Evolutionary conservation across 1,140 invertebrate genomes (phyloP).

Genomic region (Melanaphis sacchari): DNA sequence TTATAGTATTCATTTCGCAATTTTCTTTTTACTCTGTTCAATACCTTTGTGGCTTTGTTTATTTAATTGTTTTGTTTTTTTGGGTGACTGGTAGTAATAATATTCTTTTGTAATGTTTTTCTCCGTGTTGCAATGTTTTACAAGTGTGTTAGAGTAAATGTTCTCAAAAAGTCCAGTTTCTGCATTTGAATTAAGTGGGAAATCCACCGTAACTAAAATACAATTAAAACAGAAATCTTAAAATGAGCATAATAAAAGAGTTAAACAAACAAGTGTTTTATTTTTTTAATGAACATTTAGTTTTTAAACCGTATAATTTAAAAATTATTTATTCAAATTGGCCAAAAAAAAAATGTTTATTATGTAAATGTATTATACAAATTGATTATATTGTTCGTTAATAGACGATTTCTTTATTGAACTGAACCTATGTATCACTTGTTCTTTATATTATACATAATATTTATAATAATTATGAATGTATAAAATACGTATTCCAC

Average conservation of each 20-base stretch:
- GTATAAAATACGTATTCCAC: not conserved
- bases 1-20: not conserved
- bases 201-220: conserved; percentile 45
- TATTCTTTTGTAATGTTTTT: conserved; percentile 30
- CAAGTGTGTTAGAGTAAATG: conserved; percentile 22
- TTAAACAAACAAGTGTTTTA: not conserved
- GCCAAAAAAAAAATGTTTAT: not conserved
- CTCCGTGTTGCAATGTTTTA: not conserved
- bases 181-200: not conserved
- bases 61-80: conserved; percentile 42
- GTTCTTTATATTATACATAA: not conserved
- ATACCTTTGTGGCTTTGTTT: not conserved
- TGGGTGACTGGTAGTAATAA: conserved; percentile 5
- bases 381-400: not conserved
- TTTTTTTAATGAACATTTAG: not conserved
- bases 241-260: not conserved
- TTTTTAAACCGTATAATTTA: not conserved
- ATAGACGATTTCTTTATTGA: not conserved
- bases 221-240: not conserved
- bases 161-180: conserved; percentile 39
- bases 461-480: not conserved
- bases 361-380: not conserved
- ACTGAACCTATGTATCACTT: not conserved
- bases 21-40: conserved; percentile 24
- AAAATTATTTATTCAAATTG: not conserved